Evolutionary conservation across 2,113 vertebrate genomes (phyloP), one percentile per base, ranked within the genome.

Genomic region (Columbina picui): DNA sequence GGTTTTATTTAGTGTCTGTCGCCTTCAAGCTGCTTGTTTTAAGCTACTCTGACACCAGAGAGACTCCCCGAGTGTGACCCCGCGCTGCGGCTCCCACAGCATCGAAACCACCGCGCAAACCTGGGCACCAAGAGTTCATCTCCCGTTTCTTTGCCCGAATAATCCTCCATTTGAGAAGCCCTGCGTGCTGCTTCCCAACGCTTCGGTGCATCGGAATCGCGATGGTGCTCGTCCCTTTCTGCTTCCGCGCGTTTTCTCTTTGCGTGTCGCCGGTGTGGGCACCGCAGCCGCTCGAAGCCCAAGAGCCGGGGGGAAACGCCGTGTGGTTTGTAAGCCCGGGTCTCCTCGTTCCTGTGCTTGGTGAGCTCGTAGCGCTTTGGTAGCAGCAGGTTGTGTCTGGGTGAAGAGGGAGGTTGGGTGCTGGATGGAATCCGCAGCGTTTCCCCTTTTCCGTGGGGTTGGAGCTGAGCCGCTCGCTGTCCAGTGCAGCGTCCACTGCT

Each of bases 171-270:
- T 8, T 5, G 25, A 50, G 29, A n/a, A 36, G 2, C 30, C 55
- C 59, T 26, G 34, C 2, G 3, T 49, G 19, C n/a, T 0, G 1
- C 71, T 15, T 73, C 53, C 41, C 2, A 0, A 15, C 21, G 57
- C 27, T 41, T 16, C 0, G 1, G 19, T 3, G 1, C 4, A 3
- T 50, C 74, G 39, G 8, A 4, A 4, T 3, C 10, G 32, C 1
- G 21, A 25, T 0, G 30, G 22, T 17, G 0, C 12, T 76, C 38
- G 18, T 52, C 76, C 61, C 55, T 11, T 61, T 41, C 74, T 0
- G 0, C 29, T 55, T 19, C 68, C 22, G 0, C 0, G 1, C 34
- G 5, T 22, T 32, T 1, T 1, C 3, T 43, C 76, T 12, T 5
- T 6, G 43, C 3, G 6, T 2, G 3, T 61, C 7, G 36, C 45